phyloP scores from a whole-genome alignment of 1,140 invertebrate genomes.

The Probaryconus sp. region DNA sequence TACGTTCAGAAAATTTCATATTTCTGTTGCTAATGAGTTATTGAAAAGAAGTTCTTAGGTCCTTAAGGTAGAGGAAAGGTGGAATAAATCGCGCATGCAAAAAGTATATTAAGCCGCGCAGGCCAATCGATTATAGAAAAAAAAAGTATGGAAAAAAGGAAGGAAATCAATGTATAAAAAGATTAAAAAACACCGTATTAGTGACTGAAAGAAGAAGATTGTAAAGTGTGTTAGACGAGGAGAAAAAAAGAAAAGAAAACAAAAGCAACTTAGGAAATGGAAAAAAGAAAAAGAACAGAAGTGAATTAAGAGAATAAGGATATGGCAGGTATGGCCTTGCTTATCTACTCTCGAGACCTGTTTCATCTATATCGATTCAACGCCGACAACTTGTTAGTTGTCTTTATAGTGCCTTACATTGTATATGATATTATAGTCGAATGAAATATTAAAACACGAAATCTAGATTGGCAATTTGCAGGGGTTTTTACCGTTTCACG shows the following conservation, averaged over 20 bases:
- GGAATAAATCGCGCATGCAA: neutral
- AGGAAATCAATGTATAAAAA: slow-evolving; percentile 16
- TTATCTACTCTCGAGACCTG: slow-evolving; percentile 65
- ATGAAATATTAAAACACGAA: slow-evolving; percentile 20
- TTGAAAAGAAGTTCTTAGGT: neutral
- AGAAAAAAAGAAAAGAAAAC: slow-evolving; percentile 4
- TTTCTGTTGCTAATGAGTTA: no score
- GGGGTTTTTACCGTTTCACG: no score
- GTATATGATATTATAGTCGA: slow-evolving; percentile 18
- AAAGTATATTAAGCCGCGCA: slow-evolving; percentile 1
- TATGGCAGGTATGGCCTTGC: slow-evolving; percentile 50
- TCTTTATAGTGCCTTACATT: slow-evolving; percentile 50
- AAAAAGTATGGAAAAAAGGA: neutral
- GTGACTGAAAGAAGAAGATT: slow-evolving; percentile 15
- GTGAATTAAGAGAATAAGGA: slow-evolving; percentile 43
- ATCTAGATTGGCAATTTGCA: neutral
- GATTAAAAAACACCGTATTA: slow-evolving; percentile 12
- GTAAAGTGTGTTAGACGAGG: neutral
- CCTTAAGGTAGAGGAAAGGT: neutral
- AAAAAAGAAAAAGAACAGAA: slow-evolving; percentile 13
- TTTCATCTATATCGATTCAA: slow-evolving; percentile 75
- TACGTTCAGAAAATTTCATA: no score
- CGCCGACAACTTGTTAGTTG: slow-evolving; percentile 76
- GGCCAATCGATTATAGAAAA: slow-evolving; percentile 11
- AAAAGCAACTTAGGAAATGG: no score